Evolutionary conservation across 2,113 vertebrate genomes (phyloP), one percentile per base, ranked within the genome.

Genomic region (Porphyrio hochstetteri): DNA sequence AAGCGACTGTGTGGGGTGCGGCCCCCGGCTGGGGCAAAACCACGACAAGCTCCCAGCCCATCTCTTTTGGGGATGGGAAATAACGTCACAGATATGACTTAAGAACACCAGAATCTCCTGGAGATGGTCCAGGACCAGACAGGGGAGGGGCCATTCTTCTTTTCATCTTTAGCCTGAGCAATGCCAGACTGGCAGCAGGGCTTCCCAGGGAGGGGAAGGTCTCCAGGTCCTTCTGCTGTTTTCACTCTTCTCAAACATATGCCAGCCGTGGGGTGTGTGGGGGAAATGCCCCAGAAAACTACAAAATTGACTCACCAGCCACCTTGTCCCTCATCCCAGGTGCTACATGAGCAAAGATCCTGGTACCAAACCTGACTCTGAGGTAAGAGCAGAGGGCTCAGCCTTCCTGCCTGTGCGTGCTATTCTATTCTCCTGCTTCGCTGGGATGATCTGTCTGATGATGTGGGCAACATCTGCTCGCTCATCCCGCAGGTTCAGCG

Each of bases 181-280:
- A 19, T 0, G 0, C 18, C 70, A 42, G 15, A 9, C 24, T 16
- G 36, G 57, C 78, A 71, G 64, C 3, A 7, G 60, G 29, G 42
- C 50, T 89, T 92, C 76, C 75, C 13, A 0, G 2, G 0, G 2
- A 23, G 35, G 1, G 1, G 0, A 2, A 27, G 35, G 1, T 77
- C 36, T 88, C 31, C 50, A 20, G 42, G 29, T 48, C 33, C 48
- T 86, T 44, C 36, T 44, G 64, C 42, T 35, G 25, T 16, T 69
- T 38, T 42, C 52, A 20, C 61, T 38, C 63, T 81, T 59, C 68
- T 57, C 88, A 38, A 64, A 79, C 10, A 9, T 1, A 33, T 15
- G 9, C 70, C 63, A 60, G 50, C 29, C 40, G 12, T 1, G 1
- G 55, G 65, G 17, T 46, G 44, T 44, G 17, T 21, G 1, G 52